Evolutionary conservation across 2,888 invertebrate genomes (phyloP).

Genomic region (Notodonta ziczac): DNA sequence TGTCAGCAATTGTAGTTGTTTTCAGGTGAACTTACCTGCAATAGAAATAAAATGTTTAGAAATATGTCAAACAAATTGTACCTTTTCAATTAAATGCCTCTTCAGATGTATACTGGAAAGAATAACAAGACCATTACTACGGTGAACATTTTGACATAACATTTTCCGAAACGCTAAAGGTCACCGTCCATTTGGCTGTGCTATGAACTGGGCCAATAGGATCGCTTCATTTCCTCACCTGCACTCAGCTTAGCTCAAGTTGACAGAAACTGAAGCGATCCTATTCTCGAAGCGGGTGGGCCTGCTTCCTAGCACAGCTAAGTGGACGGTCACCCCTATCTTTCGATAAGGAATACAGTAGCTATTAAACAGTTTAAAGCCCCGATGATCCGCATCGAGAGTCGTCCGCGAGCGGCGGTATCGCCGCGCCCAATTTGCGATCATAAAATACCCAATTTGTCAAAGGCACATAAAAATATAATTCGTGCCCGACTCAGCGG

Average conservation of each 20-base stretch:
- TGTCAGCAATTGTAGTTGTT: not conserved
- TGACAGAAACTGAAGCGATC: no score
- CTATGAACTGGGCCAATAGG: no score
- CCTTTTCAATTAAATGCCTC: not conserved
- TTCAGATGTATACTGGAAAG: no score
- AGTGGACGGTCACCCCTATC: no score
- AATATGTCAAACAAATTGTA: not conserved
- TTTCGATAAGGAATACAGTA: not conserved
- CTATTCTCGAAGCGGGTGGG: no score
- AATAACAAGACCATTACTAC: no score
- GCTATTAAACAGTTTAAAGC: not conserved
- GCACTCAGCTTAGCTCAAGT: no score
- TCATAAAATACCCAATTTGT: conserved; percentile 72
- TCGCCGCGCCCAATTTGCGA: conserved; percentile 5
- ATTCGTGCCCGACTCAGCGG: conserved; percentile 49
- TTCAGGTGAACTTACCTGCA: not conserved
- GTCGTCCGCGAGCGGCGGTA: not conserved
- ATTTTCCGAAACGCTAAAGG: no score
- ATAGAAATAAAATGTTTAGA: not conserved
- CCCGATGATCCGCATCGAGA: not conserved
- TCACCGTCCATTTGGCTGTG: no score
- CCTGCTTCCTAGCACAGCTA: no score
- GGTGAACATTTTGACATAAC: no score
- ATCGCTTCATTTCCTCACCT: no score
- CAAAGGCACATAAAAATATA: conserved; percentile 62